Evolutionary conservation across 1,140 invertebrate species (phyloP).

Genomic region (Hypothenemus hampei): DNA sequence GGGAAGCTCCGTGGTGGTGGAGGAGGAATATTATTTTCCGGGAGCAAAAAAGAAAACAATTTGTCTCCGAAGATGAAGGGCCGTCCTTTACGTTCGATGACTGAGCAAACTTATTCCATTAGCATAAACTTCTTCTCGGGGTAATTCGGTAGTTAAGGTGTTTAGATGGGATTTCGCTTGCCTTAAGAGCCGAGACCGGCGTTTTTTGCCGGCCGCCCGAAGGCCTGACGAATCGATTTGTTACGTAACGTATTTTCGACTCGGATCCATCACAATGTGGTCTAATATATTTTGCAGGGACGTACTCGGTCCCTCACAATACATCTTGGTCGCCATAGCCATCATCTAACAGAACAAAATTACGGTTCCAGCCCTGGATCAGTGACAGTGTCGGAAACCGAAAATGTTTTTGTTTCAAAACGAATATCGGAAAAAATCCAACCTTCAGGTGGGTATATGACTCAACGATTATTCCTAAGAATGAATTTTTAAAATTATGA

Average conservation of each 20-base stretch:
- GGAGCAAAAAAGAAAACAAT: conserved; percentile 1
- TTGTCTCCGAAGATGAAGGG: conserved; percentile 14
- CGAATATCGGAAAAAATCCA: conserved; percentile 2
- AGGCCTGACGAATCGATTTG: conserved; percentile 23
- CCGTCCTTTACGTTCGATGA: conserved; percentile 21
- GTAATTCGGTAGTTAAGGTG: conserved; percentile 28
- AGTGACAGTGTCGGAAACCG: conserved; percentile 2
- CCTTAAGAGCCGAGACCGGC: conserved; percentile 24
- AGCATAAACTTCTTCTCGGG: conserved; percentile 25
- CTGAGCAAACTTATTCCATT: conserved; percentile 28
- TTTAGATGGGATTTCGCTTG: conserved; percentile 24
- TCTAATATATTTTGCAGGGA: conserved; percentile 15
- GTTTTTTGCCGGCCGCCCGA: conserved; percentile 19
- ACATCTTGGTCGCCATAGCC: too few species aligned
- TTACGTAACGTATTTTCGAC: conserved; percentile 24
- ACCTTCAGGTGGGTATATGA: conserved; percentile 24
- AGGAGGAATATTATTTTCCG: too few species aligned
- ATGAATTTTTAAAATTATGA: conserved; percentile 26
- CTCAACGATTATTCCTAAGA: conserved; percentile 20
- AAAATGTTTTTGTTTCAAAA: conserved; percentile 7
- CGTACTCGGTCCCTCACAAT: too few species aligned
- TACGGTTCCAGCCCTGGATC: conserved; percentile 12
- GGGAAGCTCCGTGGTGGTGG: too few species aligned
- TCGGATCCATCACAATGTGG: conserved; percentile 7
- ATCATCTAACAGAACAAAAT: too few species aligned